A percentile compares a stretch with the other conserved stretches of the same genome.
Evolutionary conservation across 2,113 vertebrate species (phyloP).

Genomic region (Fregata magnificens): DNA sequence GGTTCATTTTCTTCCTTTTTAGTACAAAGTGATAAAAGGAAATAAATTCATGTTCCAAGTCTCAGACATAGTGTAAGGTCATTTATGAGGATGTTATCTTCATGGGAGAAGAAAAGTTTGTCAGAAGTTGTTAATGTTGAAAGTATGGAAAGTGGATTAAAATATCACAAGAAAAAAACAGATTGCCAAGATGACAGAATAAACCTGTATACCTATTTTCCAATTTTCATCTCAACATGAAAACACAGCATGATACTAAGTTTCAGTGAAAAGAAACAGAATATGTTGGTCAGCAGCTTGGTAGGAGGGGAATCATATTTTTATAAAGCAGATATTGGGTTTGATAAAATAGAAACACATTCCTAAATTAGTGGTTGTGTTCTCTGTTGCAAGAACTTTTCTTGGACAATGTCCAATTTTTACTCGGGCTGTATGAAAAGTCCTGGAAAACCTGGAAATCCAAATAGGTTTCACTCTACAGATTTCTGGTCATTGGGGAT

Average conservation of each 20-base stretch:
- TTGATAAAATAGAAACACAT: not conserved
- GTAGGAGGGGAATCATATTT: not conserved
- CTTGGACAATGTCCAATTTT: not conserved
- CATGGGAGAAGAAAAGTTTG: conserved; percentile 21
- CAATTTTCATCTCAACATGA: conserved; percentile 71
- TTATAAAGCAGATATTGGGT: not conserved
- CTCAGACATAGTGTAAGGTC: conserved; percentile 44
- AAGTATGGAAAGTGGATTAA: conserved; percentile 64
- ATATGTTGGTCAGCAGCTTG: not conserved
- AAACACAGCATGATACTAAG: conserved; percentile 50
- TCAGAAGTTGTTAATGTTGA: conserved; percentile 60
- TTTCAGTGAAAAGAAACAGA: conserved; percentile 26
- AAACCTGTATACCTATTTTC: conserved; percentile 67
- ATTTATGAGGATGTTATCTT: conserved; percentile 54
- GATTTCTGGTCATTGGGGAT: not conserved
- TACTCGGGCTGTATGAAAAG: not conserved
- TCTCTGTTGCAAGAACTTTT: not conserved
- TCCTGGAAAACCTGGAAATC: not conserved
- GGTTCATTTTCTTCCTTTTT: conserved; percentile 64
- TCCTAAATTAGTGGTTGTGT: not conserved
- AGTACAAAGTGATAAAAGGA: conserved; percentile 66
- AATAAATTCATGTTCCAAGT: conserved; percentile 67
- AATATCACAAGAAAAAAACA: conserved; percentile 44
- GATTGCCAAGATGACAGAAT: conserved; percentile 48
- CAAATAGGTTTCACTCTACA: not conserved